Base-by-base conservation (phyloP, 2,797 vertebrate species). In the Selene dorsalis region DNA sequence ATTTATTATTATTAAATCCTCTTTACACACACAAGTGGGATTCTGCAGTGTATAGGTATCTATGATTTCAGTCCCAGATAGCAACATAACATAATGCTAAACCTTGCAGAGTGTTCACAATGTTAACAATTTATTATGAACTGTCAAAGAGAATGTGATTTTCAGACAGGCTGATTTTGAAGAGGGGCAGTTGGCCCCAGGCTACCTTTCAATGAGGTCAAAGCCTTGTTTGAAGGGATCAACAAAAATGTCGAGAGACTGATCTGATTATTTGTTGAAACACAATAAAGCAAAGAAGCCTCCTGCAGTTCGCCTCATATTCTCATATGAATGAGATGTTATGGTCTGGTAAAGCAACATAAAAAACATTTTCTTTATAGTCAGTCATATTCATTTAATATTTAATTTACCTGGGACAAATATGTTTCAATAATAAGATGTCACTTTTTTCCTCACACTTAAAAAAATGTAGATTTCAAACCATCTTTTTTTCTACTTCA, bases 151-250 rank as follows among this genome's bases (percentile, higher is more conserved):
- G 35, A 77, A 63, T 75, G 17, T 4, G 28, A 9, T 58, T 69
- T 58, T 67, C 20, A 69, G 71, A 41, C 6, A 5, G 59, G 0
- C n/a, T 50, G 38, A 57, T 73, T 86, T 79, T 75, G 9, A n/a
- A 62, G 28, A 70, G 30, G 53, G 50, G 20, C 62, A 63, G 50
- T 70, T 79, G 64, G 24, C 69, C 62, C 41, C 3, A 7, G 57
- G 82, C 75, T 38, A n/a, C 22, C 30, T 80, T 80, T 61, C 53
- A 77, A 10, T 43, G 22, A 59, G 66, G 53, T 67, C 77, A 78
- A 63, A 56, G 56, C 35, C 47, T 71, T 53, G 59, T 84, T 75
- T 72, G 9, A 75, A 61, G n/a, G 41, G 39, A 74, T 71, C 65
- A 78, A 62, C 6, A 67, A 62, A 61, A 41, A 17, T 43, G 77